These are phyloP conservation scores for Choloepus didactylus DNA, from an alignment of 2,797 vertebrate genomes.

Conservation along the genomic window DNA sequence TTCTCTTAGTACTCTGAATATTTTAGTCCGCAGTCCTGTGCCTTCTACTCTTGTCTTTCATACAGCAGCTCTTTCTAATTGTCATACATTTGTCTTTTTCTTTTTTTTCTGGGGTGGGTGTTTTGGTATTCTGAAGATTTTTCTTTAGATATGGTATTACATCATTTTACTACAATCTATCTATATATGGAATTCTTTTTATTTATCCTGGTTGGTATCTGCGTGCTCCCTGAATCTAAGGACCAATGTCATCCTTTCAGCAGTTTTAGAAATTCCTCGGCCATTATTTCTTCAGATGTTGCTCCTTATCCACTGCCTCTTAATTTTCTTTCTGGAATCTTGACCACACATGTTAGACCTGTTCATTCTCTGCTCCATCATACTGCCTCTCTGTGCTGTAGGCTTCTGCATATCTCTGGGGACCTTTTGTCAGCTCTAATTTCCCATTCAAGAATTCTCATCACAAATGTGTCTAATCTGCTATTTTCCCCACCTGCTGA, in stretches of 20 bases:
- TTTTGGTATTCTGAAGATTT: background rate
- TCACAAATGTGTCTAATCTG: background rate
- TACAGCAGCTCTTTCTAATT: background rate
- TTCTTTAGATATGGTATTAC: background rate
- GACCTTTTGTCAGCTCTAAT: background rate
- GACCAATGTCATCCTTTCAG: background rate
- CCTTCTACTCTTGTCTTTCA: background rate
- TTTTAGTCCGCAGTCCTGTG: background rate
- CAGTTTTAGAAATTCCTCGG: background rate
- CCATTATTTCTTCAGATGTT: background rate
- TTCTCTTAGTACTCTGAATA: background rate
- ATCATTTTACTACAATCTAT: background rate
- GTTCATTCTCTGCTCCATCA: background rate
- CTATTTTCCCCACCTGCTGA: background rate
- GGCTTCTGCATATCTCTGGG: no score
- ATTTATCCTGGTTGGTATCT: background rate
- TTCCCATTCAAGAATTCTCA: background rate
- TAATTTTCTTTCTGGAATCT: slow-evolving; percentile 6
- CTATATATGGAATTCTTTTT: background rate
- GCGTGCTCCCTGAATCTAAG: background rate
- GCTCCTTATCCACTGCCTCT: background rate
- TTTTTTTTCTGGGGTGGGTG: background rate
- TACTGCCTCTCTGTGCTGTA: background rate
- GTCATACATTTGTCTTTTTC: slow-evolving; percentile 2
- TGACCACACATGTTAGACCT: background rate